These are phyloP conservation scores for Cybosia mesomella DNA, from an alignment of 2,888 invertebrate species.

Conservation along the genomic window DNA sequence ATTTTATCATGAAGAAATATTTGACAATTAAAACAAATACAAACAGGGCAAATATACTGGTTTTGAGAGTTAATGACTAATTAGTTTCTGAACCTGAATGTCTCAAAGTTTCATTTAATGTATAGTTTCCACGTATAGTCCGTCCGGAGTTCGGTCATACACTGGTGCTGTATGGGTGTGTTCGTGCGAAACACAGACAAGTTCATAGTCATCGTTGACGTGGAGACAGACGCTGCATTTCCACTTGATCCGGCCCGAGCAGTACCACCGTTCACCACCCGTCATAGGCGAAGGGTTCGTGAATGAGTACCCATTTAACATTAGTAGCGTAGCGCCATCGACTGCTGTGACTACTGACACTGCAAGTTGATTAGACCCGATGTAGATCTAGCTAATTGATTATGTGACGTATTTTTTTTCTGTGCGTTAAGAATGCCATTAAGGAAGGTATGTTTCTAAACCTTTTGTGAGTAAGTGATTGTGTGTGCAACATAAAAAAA, in stretches of 20 bases:
- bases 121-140: constrained; percentile 68
- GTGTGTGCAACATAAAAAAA: too few species aligned
- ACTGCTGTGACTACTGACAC: constrained; percentile 81
- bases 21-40: too few species aligned
- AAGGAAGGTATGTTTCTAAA: too few species aligned
- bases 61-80: too few species aligned
- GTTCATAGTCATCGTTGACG: constrained; percentile 81
- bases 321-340: constrained; percentile 78
- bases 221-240: constrained; percentile 78
- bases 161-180: constrained; percentile 76
- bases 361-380: constrained; percentile 61
- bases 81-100: too few species aligned
- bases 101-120: constrained; percentile 13
- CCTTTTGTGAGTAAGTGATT: too few species aligned
- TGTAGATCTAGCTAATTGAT: constrained; percentile 5
- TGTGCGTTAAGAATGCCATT: background rate
- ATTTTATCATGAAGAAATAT: too few species aligned
- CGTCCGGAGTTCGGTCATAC: constrained; percentile 72
- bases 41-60: too few species aligned
- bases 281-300: constrained; percentile 78
- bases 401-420: background rate
- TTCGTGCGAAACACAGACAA: constrained; percentile 76
- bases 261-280: constrained; percentile 81
- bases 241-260: constrained; percentile 74
- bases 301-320: constrained; percentile 80